These are phyloP conservation scores for Calcarius lapponicus DNA, from an alignment of 2,797 vertebrate species.

Conservation along the genomic window DNA sequence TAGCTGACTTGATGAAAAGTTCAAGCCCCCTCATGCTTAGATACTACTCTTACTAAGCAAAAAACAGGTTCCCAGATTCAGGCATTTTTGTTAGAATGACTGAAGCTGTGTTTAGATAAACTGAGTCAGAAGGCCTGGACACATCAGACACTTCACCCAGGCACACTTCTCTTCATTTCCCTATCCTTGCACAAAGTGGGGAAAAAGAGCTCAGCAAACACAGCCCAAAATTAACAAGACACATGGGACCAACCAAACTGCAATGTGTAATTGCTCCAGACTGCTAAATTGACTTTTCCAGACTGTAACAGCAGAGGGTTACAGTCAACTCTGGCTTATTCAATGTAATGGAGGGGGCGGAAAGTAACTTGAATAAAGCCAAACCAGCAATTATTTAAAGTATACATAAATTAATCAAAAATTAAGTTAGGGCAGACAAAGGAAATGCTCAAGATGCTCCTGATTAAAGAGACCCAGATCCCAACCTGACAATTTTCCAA, in stretches of 20 bases:
- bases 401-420: not conserved
- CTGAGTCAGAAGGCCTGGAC: not conserved
- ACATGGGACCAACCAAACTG: not conserved
- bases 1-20: not conserved
- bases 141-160: not conserved
- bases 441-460: not conserved
- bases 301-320: not conserved
- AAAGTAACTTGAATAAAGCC: not conserved
- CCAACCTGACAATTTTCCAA: not conserved
- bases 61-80: not conserved
- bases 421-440: not conserved
- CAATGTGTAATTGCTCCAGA: not conserved
- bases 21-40: not conserved
- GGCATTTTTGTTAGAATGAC: not conserved
- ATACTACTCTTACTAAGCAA: not conserved
- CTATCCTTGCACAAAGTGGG: not conserved
- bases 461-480: not conserved
- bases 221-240: not conserved
- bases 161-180: not conserved
- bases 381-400: not conserved
- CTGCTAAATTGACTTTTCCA: not conserved
- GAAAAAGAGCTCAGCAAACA: not conserved
- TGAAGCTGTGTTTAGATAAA: not conserved
- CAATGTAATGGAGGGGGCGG: rapidly evolving
- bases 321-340: not conserved